Evolutionary conservation across 2,797 vertebrate species (phyloP).

Genomic region (Typhlichthys eigenmanni): DNA sequence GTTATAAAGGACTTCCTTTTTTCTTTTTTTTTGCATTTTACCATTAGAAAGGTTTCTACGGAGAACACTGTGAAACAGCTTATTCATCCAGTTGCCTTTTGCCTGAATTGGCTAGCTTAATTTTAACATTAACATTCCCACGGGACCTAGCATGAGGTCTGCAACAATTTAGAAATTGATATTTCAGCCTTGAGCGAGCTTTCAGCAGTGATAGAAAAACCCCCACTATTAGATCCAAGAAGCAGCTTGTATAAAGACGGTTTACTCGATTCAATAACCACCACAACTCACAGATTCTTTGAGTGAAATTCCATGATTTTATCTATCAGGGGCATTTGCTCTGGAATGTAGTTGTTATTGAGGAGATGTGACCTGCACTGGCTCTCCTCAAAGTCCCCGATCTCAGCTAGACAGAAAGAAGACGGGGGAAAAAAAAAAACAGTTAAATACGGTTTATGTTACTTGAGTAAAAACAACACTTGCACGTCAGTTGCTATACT

Average conservation of each 20-base stretch:
- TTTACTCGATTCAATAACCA: background rate
- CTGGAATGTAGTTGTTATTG: conserved; percentile 95
- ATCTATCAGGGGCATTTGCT: conserved; percentile 94
- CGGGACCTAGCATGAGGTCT: conserved; percentile 28
- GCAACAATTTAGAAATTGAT: conserved; percentile 41
- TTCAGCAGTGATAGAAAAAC: conserved; percentile 17
- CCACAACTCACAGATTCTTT: conserved; percentile 85
- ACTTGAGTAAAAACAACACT: background rate
- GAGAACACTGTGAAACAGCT: conserved; percentile 34
- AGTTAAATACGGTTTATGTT: conserved; percentile 2
- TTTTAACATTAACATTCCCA: conserved; percentile 38
- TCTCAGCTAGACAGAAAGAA: conserved; percentile 83
- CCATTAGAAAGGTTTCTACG: conserved; percentile 20
- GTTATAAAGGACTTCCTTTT: conserved; percentile 28
- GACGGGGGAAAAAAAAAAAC: background rate
- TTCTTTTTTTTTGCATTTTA: conserved; percentile 4
- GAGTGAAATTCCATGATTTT: conserved; percentile 95
- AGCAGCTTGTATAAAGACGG: conserved; percentile 8
- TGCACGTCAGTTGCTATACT: background rate
- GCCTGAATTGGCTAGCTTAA: conserved; percentile 50
- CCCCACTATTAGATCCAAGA: conserved; percentile 4
- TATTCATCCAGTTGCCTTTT: conserved; percentile 43
- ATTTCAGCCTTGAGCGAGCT: conserved; percentile 16
- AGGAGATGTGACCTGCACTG: conserved; percentile 92
- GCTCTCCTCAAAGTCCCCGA: conserved; percentile 96